A percentile compares a stretch with the other conserved stretches of the same genome.
phyloP scores from a whole-genome alignment of 2,888 invertebrate genomes.

The Hartigia nigra region DNA sequence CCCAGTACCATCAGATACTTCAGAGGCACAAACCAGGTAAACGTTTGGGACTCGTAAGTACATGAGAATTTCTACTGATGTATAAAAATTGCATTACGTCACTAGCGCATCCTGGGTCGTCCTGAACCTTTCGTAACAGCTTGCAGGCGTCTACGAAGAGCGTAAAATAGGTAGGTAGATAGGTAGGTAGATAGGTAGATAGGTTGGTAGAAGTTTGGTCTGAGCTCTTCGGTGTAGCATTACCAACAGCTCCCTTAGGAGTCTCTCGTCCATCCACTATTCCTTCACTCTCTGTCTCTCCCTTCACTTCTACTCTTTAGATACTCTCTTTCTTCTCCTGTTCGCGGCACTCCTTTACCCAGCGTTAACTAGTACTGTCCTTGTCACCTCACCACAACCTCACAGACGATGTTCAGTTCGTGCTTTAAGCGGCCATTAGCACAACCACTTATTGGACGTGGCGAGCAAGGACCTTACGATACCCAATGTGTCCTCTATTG shows the following conservation, averaged over 20 bases:
- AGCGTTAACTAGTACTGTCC: not conserved
- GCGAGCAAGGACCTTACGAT: constrained; percentile 28
- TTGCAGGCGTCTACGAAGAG: constrained; percentile 16
- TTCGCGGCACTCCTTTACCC: not conserved
- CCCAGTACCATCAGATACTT: not conserved
- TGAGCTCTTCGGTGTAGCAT: constrained; percentile 20
- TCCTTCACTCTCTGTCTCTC: constrained; percentile 22
- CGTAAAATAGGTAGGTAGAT: not conserved
- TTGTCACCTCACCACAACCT: constrained; percentile 9
- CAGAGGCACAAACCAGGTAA: not conserved
- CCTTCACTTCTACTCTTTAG: constrained; percentile 11
- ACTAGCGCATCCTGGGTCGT: constrained; percentile 5
- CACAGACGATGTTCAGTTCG: constrained; percentile 26
- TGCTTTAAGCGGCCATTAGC: constrained; percentile 38
- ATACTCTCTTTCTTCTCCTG: constrained; percentile 7
- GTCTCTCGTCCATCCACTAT: constrained; percentile 20
- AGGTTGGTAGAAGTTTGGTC: constrained; percentile 1
- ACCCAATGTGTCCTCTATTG: constrained; percentile 18
- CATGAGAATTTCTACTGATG: not conserved
- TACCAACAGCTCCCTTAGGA: constrained; percentile 24
- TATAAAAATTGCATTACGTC: constrained; percentile 3
- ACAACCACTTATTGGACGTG: constrained; percentile 33
- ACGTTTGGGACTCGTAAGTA: not conserved
- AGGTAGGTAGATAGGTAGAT: not conserved
- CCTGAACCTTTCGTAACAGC: constrained; percentile 24